Evolutionary conservation across 2,888 invertebrate species (phyloP), one percentile per base, ranked within the genome.

Genomic region (Cecidostiba fungosa): DNA sequence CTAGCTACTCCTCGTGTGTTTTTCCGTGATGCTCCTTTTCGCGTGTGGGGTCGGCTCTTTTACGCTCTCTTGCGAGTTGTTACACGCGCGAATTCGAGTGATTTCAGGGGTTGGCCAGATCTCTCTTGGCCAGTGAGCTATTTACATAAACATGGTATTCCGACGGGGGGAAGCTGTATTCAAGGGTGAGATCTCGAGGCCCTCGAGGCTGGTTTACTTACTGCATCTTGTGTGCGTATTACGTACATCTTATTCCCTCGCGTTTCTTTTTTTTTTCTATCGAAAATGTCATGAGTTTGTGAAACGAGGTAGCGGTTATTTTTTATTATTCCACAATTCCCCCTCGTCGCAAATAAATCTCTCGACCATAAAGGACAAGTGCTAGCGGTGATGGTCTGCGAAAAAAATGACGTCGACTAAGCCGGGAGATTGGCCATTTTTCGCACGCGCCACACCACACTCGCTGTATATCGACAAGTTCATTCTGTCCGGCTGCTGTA

Each of bases 61-160:
- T 72, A 59, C 84, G 70, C 77, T 70, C 76, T 83, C 77, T 72
- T 83, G 72, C 36, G 66, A 72, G 72, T 78, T 70, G 73, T 73
- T 73, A 73, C 23, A 59, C 73, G 69, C 62, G 50, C 79, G 77
- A 78, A 70, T 50, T 43, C 66, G 82, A 81, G 66, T 77, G 85
- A 85, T 81, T 85, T 85, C 59, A 69, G 69, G 69, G 62, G 73
- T 32, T 36, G 72, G 16, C 29, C 47, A 10, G 43, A 43, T 43
- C 43, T 43, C 43, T 36, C 36, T 36, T 36, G 66, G 69, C 19
- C 39, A 23, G 69, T 59, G 50, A 59, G 39, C 69, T 86, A 81
- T 84, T 86, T 86, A 79, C 83, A 84, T 86, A 83, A 86, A 83
- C 83, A 81, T 73, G 83, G 77, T 77, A 86, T 77, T 77, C 80